Evolutionary conservation across 2,888 invertebrate species (phyloP), one percentile per base, ranked within the genome.

Genomic region (Atethmia centrago): DNA sequence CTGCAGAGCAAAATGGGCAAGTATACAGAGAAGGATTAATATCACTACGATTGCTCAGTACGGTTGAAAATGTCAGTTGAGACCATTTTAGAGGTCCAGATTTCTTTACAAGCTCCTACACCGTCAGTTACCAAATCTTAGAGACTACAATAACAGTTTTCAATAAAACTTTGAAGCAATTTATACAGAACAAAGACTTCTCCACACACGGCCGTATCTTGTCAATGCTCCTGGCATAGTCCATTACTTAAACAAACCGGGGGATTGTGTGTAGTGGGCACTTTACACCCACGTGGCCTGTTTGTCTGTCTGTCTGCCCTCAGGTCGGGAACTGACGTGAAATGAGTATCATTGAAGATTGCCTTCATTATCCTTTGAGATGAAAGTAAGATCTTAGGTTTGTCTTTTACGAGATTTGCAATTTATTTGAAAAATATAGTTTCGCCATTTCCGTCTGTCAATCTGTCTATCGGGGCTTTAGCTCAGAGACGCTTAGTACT

Each of bases 201-300:
- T 93, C 92, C 75, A 92, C 65, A 45, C 55, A 28, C 0, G 21
- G 5, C 62, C 0, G 1, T 66, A 3, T 75, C 51, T 56, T 5
- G 69, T 76, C 90, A 87, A 84, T 93, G 92, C 90, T 93, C 91
- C 93, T 93, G 93, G 92, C 93, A 92, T 89, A 94, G 95, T 94
- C 95, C 95, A 95, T 95, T 95, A 95, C 94, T 94, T 95, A 93
- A 95, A 95, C 94, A 95, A 95, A 95, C 95, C 87, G 85, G 83
- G 83, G 88, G 79, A 87, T 88, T 92, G 91, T 93, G 92, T 93
- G 92, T 90, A 89, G 92, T 90, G 91, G 88, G 93, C 94, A 94
- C 95, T 95, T 94, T 90, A 92, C 95, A 94, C 95, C 92, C 92
- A 92, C 93, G 91, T 90, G 92, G 87, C 86, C 80, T 90, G 91